Base-by-base conservation (phyloP, 1,140 invertebrate genomes). In the Copidosoma floridanum region DNA sequence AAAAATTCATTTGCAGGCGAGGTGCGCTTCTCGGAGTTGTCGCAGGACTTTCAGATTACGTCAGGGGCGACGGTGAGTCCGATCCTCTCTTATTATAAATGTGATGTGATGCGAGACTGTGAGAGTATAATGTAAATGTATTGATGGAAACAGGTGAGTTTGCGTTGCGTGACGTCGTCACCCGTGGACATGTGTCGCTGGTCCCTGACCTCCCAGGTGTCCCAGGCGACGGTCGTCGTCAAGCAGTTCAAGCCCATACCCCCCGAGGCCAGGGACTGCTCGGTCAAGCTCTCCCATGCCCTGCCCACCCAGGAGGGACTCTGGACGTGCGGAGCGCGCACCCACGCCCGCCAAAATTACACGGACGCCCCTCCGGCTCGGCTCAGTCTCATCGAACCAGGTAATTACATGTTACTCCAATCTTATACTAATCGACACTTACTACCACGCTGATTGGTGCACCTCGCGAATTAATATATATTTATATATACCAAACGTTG, bases 301-400 rank as follows among this genome's bases (percentile, higher is more conserved):
- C 65, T 76, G 1, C 68, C 65, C 20, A 77, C 80, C 37, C 76
- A 78, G 46, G 73, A 77, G 53, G 75, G 76, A 4, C 66, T 77
- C 0, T 80, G 78, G 78, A 80, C 76, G 16, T 80, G 78, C 51
- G 76, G 76, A 4, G 78, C 74, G 2, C 72, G 74, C 57, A 55
- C 73, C 40, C 69, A 67, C 46, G 73, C 73, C 11, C 71, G 67
- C 35, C 67, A 72, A 18, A 71, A 74, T 47, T 79, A 78, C 60
- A 79, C 73, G 11, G 71, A 78, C 27, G 79, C 79, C 16, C 74
- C 77, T 23, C 75, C 79, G n/a, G 75, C 79, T n/a, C 78, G 77
- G 61, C 71, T 81, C 46, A 80, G 72, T 57, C 72, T 81, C 24
- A 74, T 80, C 16, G 75, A 80, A 65, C 74, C 75, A 80, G 78